Evolutionary conservation across 2,888 invertebrate species (phyloP), one percentile per base, ranked within the genome.

Genomic region (Andrena marginata): DNA sequence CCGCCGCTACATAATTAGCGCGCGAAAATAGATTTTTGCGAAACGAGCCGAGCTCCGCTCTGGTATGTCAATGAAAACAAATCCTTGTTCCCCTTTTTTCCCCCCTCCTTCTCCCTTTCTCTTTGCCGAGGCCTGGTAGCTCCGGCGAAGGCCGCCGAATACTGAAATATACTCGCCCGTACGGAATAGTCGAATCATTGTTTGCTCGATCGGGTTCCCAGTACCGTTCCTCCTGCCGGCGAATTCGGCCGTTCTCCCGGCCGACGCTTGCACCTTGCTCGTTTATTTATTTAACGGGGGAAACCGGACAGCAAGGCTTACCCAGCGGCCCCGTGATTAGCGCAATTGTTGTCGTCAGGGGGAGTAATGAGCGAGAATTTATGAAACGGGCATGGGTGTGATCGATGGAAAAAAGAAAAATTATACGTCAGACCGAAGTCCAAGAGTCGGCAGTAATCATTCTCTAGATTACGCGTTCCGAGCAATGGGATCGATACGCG

Each of bases 21-120:
- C 78, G 77, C 75, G 79, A 85, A 82, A 88, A 85, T 87, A 88
- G 83, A 86, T 77, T 88, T 87, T 88, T 85, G 84, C 88, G 84
- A 87, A 88, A 88, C 77, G 68, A 80, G 75, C 72, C 77, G 76
- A 60, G 74, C 75, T 70, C 73, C 73, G 80, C 78, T 82, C 80
- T 76, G 87, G 81, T 85, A 87, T 85, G 87, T 87, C 87, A 85
- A 85, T 82, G 82, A 82, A 86, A 84, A 87, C 84, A 87, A 84
- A 87, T 87, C 86, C 80, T 82, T 84, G 86, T 80, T 78, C 84
- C 86, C 77, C 84, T 84, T 82, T 67, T 70, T 79, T 64, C 78
- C 63, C 70, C 49, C 10, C 76, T 33, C 16, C 71, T 60, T 65
- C 73, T 56, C 70, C 87, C 86, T 86, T 86, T 87, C 86, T 87